Percentiles rank a stretch among this genome's conserved stretches.
phyloP scores from a whole-genome alignment of 2,797 vertebrate species.

The Denticeps clupeoides region DNA sequence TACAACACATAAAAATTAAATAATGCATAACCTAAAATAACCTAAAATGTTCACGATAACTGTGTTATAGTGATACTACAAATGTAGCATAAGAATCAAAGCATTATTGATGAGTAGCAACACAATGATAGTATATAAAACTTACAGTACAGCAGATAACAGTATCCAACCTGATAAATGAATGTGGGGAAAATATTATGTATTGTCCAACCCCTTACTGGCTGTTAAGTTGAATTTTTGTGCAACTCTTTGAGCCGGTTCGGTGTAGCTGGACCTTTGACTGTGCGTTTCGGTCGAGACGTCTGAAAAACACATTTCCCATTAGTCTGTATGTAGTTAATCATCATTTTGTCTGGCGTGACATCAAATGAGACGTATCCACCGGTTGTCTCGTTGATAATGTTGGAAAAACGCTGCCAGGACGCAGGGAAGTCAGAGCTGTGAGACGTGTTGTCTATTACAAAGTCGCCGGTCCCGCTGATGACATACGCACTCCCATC shows the following conservation, averaged over 20 bases:
- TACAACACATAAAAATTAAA: no score
- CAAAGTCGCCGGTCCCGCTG: conserved; percentile 42
- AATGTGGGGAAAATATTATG: neutral
- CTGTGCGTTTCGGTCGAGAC: conserved; percentile 31
- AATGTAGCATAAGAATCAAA: no score
- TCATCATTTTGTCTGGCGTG: conserved; percentile 31
- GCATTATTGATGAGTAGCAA: no score
- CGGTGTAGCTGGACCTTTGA: no score
- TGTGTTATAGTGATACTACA: no score
- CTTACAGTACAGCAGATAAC: no score
- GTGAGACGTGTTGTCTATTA: conserved; percentile 28
- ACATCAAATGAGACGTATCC: conserved; percentile 46
- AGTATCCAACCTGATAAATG: no score
- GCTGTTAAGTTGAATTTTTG: neutral
- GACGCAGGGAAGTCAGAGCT: conserved; percentile 31
- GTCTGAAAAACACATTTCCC: conserved; percentile 48
- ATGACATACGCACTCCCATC: conserved; percentile 45
- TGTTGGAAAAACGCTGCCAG: conserved; percentile 50
- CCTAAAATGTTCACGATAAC: no score
- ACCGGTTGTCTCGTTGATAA: conserved; percentile 39
- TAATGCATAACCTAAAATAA: no score
- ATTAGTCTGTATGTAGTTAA: conserved; percentile 43
- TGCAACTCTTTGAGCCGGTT: neutral
- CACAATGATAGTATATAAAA: no score
- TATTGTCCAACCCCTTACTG: neutral